Evolutionary conservation across 2,888 invertebrate genomes (phyloP).

Genomic region (Drosophila longiperda): DNA sequence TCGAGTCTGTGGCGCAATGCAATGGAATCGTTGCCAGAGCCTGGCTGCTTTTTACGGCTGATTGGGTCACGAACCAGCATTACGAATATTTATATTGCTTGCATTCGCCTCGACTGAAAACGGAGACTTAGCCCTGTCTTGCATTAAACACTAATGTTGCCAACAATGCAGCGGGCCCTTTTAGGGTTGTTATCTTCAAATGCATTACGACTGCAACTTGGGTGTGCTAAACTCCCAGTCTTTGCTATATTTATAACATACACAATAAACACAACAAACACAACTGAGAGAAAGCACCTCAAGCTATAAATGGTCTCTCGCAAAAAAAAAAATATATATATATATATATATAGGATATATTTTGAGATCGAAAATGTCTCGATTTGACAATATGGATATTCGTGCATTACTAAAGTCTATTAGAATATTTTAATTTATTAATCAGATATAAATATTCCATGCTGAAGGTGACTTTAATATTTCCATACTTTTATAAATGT

Average conservation of each 20-base stretch:
- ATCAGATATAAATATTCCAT: neutral
- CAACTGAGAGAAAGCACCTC: neutral
- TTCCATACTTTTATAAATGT: neutral
- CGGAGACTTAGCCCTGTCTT: constrained; percentile 5
- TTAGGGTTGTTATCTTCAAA: constrained; percentile 3
- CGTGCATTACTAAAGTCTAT: too few species aligned
- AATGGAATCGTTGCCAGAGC: constrained; percentile 22
- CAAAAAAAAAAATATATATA: too few species aligned
- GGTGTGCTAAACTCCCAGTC: neutral
- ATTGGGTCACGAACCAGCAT: constrained; percentile 51
- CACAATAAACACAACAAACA: neutral
- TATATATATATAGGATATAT: too few species aligned
- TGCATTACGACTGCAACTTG: neutral
- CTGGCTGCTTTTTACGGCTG: constrained; percentile 66
- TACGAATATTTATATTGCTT: constrained; percentile 21
- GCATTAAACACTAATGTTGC: constrained; percentile 7
- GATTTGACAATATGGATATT: too few species aligned
- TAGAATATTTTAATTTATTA: neutral
- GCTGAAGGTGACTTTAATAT: neutral
- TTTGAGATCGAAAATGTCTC: too few species aligned
- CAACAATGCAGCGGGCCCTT: neutral
- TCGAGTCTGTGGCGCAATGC: constrained; percentile 10
- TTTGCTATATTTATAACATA: neutral
- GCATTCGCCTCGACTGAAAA: constrained; percentile 8
- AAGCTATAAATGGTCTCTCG: neutral